Base-by-base conservation (phyloP, 2,113 vertebrate species). In the Amphiprion percula region DNA sequence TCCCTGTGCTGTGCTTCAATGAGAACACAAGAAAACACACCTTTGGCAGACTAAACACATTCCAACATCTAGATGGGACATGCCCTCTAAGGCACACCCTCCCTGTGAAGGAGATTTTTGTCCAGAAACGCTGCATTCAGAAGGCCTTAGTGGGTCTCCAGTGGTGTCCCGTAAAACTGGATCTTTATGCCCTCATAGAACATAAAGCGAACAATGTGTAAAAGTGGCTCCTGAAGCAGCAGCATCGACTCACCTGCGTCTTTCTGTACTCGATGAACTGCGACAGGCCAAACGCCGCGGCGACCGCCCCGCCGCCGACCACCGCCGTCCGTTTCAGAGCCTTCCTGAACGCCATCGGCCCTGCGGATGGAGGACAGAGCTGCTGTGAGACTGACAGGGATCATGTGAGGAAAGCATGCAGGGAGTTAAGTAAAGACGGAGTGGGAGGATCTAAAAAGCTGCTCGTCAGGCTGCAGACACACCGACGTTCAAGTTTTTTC, bases 311-410 rank as follows among this genome's bases (percentile, higher is more conserved):
- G 41, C 96, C 95, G 80, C 97, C 96, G 68, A 97, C 77, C 63
- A 98, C 76, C 82, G 93, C 83, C 19, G 96, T 96, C 81, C 95
- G 95, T 88, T 95, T 97, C 83, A 96, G 88, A 76, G 93, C 95
- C 90, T 95, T 98, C 83, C 90, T 96, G 96, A 98, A 99, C 70
- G 98, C 97, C 98, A 99, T 99, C 1, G 71, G 53, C 55, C 88
- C 94, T 95, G 84, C 0, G 30, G 73, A 4, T 49, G 30, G 8
- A 50, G 41, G 1, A 17, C 16, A 77, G 53, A 12, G 62, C 28
- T 58, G 24, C 74, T 82, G 46, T 10, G 15, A 61, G 44, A 9
- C 30, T 58, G 65, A 64, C 46, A 2, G 54, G 50, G 74, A 68
- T 39, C 50, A 52, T 56, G 55, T 74, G 74, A 58, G 30, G 39